Percentiles rank a stretch among this genome's conserved stretches.
Evolutionary conservation across 2,113 vertebrate genomes (phyloP).

Genomic region (Pterocles orientalis): DNA sequence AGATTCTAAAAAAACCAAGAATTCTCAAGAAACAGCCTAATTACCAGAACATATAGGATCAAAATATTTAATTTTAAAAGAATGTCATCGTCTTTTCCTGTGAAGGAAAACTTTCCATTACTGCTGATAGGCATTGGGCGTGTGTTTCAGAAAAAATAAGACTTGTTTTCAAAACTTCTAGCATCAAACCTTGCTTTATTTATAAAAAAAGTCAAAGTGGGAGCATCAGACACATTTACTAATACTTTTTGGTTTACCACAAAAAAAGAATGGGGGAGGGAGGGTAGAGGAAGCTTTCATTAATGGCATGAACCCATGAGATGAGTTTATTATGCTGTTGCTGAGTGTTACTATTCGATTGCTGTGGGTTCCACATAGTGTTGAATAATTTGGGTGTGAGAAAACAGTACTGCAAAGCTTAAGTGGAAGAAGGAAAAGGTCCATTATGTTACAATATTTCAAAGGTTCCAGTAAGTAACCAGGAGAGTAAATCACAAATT

Average conservation of each 20-base stretch:
- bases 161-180: background rate
- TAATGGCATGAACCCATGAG: background rate
- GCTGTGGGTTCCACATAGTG: background rate
- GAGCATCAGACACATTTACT: background rate
- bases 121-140: background rate
- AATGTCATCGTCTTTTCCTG: background rate
- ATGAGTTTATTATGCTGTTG: background rate
- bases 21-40: background rate
- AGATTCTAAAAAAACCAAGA: background rate
- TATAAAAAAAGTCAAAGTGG: background rate
- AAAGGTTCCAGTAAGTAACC: background rate
- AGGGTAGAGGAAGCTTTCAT: background rate
- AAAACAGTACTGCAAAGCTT: background rate
- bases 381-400: background rate
- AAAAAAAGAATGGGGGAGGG: background rate
- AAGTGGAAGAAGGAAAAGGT: background rate
- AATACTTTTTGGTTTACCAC: background rate
- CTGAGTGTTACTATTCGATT: background rate
- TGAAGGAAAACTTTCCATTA: background rate
- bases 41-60: background rate
- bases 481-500: background rate
- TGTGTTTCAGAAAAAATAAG: background rate
- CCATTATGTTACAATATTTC: rapidly evolving
- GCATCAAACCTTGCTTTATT: background rate
- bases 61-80: background rate